phyloP scores from a whole-genome alignment of 1,140 invertebrate species.

The Musca vetustissima region DNA sequence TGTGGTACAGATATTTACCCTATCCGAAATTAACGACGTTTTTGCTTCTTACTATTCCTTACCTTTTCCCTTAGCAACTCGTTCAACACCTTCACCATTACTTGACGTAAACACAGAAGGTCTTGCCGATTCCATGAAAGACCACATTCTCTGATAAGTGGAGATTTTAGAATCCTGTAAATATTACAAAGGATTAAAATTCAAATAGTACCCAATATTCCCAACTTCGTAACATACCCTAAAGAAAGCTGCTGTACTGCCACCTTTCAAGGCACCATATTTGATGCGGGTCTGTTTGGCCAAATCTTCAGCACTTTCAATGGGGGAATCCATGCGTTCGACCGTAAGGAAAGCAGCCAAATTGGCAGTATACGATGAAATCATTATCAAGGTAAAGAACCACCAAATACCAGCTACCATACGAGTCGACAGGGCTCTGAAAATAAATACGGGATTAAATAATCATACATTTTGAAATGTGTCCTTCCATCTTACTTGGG shows the following conservation, averaged over 20 bases:
- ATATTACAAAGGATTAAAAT: conserved; percentile 25
- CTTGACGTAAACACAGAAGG: conserved; percentile 82
- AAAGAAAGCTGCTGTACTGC: conserved; percentile 91
- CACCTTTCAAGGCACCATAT: conserved; percentile 91
- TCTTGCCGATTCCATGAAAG: conserved; percentile 85
- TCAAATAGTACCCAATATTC: not conserved
- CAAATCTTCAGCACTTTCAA: conserved; percentile 93
- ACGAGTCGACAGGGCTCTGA: conserved; percentile 80
- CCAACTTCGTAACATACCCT: conserved; percentile 64
- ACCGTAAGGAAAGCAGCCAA: conserved; percentile 96
- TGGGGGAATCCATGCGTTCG: conserved; percentile 93
- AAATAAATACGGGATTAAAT: conserved; percentile 31
- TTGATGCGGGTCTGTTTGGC: conserved; percentile 96
- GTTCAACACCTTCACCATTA: conserved; percentile 83
- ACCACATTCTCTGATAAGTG: conserved; percentile 90
- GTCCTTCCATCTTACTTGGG: conserved; percentile 81
- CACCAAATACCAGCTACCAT: conserved; percentile 95
- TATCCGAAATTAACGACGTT: too few relatives aligned
- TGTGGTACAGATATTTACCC: too few relatives aligned
- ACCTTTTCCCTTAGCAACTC: conserved; percentile 81
- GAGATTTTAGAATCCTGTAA: conserved; percentile 88
- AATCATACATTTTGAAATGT: too few relatives aligned
- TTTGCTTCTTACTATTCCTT: too few relatives aligned
- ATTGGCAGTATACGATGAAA: conserved; percentile 97
- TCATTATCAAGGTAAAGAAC: conserved; percentile 98